phyloP scores from a whole-genome alignment of 2,888 invertebrate genomes.

The Eustalomyia histrio region DNA sequence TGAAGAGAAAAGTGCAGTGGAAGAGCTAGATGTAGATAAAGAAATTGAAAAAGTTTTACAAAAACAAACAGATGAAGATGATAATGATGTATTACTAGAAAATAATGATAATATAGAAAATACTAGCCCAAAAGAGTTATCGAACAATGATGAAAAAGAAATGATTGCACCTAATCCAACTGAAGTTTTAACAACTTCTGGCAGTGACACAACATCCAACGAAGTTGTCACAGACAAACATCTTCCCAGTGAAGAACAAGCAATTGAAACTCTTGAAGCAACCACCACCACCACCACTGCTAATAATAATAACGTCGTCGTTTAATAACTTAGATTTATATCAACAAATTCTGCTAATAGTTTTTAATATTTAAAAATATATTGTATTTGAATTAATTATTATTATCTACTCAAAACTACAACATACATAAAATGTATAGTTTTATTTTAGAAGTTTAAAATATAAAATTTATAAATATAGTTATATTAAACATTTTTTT shows the following conservation, averaged over 20 bases:
- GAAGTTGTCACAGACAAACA: slow-evolving; percentile 2
- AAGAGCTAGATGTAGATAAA: slow-evolving; percentile 54
- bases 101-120: not conserved
- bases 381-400: slow-evolving; percentile 21
- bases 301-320: slow-evolving; percentile 48
- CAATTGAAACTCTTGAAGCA: slow-evolving; percentile 5
- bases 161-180: not conserved
- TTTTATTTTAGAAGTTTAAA: slow-evolving; percentile 43
- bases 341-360: slow-evolving; percentile 25
- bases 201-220: not conserved
- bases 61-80: not conserved
- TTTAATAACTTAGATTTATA: slow-evolving; percentile 17
- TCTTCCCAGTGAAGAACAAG: slow-evolving; percentile 16
- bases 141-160: slow-evolving; percentile 13
- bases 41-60: slow-evolving; percentile 57
- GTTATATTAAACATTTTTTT: not conserved
- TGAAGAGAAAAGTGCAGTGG: not conserved
- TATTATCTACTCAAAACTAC: slow-evolving; percentile 37
- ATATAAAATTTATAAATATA: not conserved
- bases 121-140: not conserved
- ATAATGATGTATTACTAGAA: not conserved
- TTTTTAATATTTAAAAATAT: slow-evolving; percentile 53
- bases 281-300: slow-evolving; percentile 13
- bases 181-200: not conserved
- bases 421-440: slow-evolving; percentile 52